Percentiles rank a stretch among this genome's conserved stretches.
Conservation (phyloP, 2,888 invertebrate genomes). For the Acanthosepion lycidas region DNA sequence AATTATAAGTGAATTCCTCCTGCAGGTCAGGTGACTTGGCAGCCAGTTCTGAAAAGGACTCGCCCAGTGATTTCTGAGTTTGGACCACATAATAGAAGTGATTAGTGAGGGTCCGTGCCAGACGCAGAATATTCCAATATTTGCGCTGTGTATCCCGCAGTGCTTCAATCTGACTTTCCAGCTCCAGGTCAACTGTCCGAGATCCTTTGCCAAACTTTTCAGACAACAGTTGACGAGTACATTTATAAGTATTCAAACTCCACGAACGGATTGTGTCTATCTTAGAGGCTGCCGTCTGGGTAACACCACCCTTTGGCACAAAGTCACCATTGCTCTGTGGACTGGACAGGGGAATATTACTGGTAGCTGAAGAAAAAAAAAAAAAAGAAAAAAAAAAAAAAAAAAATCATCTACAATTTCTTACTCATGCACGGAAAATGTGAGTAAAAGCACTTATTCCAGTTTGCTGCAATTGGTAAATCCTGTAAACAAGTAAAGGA, state of each 20-base stretch:
- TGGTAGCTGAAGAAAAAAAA: conserved; percentile 61
- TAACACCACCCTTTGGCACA: conserved; percentile 62
- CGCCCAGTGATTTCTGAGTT: conserved; percentile 88
- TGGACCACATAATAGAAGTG: conserved; percentile 91
- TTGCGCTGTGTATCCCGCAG: conserved; percentile 94
- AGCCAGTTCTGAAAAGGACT: conserved; percentile 94
- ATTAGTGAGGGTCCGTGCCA: conserved; percentile 88
- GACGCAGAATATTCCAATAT: conserved; percentile 84
- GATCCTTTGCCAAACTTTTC: conserved; percentile 89
- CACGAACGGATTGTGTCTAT: conserved; percentile 94
- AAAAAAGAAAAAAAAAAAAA: conserved; percentile 50
- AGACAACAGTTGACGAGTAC: conserved; percentile 95
- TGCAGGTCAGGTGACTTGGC: conserved; percentile 96
- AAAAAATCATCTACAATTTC: background rate
- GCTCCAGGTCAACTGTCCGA: conserved; percentile 80
- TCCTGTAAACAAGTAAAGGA: no score
- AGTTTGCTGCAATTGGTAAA: no score
- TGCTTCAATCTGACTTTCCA: conserved; percentile 94
- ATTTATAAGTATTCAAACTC: conserved; percentile 98
- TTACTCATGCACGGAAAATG: background rate
- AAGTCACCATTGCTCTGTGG: conserved; percentile 67
- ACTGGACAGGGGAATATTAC: conserved; percentile 64
- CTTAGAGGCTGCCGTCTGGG: conserved; percentile 67
- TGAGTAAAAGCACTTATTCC: background rate
- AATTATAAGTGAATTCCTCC: conserved; percentile 94